A percentile compares a stretch with the other conserved stretches of the same genome.
Evolutionary conservation across 2,113 vertebrate species (phyloP).

Genomic region (Thalassoma bifasciatum): DNA sequence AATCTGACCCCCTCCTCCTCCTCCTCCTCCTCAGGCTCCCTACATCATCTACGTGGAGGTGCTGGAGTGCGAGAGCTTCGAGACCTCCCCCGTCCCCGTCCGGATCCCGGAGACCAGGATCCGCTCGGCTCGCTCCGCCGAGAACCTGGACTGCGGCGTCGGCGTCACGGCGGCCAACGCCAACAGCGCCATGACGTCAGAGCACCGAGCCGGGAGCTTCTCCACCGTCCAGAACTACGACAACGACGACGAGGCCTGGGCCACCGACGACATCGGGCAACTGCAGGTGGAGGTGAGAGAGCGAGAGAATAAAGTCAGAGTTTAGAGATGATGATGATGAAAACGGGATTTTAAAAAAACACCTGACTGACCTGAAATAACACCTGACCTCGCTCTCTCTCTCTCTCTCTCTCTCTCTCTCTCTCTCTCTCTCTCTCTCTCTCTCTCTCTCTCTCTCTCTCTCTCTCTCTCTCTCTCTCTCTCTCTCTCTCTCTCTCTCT

Average conservation of each 20-base stretch:
- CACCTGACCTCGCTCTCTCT: too few species aligned
- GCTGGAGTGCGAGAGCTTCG: constrained; percentile 93
- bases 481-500: too few species aligned
- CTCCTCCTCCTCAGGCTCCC: constrained; percentile 85
- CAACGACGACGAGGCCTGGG: constrained; percentile 97
- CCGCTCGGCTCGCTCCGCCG: constrained; percentile 91
- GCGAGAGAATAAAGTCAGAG: too few species aligned
- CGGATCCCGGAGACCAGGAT: constrained; percentile 95
- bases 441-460: too few species aligned
- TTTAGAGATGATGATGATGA: too few species aligned
- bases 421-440: too few species aligned
- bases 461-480: too few species aligned
- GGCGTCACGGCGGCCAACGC: neutral
- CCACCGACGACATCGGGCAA: constrained; percentile 94
- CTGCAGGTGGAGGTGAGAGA: constrained; percentile 90
- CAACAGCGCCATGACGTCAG: constrained; percentile 76
- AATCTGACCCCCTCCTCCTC: too few species aligned
- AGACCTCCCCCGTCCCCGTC: constrained; percentile 88
- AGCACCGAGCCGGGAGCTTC: constrained; percentile 90
- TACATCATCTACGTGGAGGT: constrained; percentile 97
- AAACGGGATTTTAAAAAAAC: too few species aligned
- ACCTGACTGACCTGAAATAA: too few species aligned
- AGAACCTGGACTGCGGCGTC: constrained; percentile 89
- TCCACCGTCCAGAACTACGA: constrained; percentile 94
- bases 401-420: too few species aligned